Percentiles rank a stretch among this genome's conserved stretches.
Evolutionary conservation across 2,113 vertebrate species (phyloP).

Genomic region (Seriola aureovittata): DNA sequence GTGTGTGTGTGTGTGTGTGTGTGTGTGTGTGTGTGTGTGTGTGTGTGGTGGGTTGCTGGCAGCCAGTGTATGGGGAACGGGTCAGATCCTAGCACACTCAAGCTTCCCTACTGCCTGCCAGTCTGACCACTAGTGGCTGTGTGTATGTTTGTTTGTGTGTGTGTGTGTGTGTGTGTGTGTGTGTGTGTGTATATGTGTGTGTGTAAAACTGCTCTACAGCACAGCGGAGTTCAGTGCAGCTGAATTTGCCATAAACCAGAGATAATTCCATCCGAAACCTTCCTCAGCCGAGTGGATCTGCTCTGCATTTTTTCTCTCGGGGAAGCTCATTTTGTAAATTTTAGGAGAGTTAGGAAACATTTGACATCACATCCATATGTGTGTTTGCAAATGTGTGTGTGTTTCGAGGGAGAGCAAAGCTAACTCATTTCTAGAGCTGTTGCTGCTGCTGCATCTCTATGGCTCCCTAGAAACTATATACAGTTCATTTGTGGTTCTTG

Average conservation of each 20-base stretch:
- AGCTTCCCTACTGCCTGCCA: conserved; percentile 76
- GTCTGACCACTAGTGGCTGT: conserved; percentile 72
- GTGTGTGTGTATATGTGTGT: conserved; percentile 35
- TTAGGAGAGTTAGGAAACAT: conserved; percentile 12
- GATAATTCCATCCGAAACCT: conserved; percentile 37
- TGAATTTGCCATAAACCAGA: conserved; percentile 34
- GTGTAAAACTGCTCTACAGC: conserved; percentile 7
- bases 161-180: conserved; percentile 37
- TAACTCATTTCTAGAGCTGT: conserved; percentile 10
- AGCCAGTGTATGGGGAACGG: conserved; percentile 50
- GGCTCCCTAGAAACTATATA: not conserved
- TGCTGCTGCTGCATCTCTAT: not conserved
- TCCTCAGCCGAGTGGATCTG: not conserved
- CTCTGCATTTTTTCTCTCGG: conserved; percentile 23
- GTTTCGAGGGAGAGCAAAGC: not conserved
- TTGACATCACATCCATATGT: not conserved
- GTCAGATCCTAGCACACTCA: conserved; percentile 68
- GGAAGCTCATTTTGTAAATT: conserved; percentile 14
- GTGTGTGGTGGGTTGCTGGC: conserved; percentile 63
- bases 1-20: conserved; percentile 15
- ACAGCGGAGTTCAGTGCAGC: conserved; percentile 19
- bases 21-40: conserved; percentile 25
- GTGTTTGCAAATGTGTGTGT: conserved; percentile 2
- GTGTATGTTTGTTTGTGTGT: conserved; percentile 39
- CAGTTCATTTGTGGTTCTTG: not conserved